These are phyloP conservation scores for Diaperis boleti DNA, from an alignment of 2,888 invertebrate species.

Conservation along the genomic window DNA sequence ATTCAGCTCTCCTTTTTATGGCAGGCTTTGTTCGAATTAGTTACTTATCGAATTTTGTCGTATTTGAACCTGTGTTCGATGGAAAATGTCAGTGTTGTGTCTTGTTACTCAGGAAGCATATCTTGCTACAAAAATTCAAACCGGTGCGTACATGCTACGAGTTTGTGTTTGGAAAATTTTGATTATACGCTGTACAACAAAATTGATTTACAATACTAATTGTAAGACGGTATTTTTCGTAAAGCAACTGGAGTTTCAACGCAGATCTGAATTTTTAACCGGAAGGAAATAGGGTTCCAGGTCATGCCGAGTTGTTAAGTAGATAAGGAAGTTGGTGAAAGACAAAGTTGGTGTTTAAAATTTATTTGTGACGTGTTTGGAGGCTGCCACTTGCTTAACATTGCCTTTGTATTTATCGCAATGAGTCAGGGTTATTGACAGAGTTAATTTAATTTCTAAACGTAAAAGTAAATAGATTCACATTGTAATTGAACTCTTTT, in stretches of 20 bases:
- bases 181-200: neutral
- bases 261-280: neutral
- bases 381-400: no score
- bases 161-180: neutral
- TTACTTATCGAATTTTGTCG: conserved; percentile 24
- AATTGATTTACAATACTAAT: no score
- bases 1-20: neutral
- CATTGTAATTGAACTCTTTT: no score
- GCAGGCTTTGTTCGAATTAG: conserved; percentile 13
- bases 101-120: conserved; percentile 7
- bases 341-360: no score
- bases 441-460: no score
- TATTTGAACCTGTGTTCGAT: conserved; percentile 8
- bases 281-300: neutral
- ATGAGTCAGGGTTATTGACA: no score
- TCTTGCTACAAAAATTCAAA: conserved; percentile 22
- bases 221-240: neutral
- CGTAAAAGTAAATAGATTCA: no score
- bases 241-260: neutral
- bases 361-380: no score
- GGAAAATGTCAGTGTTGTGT: conserved; percentile 33
- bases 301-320: neutral
- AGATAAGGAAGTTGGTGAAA: no score
- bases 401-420: no score
- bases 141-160: conserved; percentile 27